Conservation (phyloP, 2,888 invertebrate species). For the Nipponacmea schrenckii region DNA sequence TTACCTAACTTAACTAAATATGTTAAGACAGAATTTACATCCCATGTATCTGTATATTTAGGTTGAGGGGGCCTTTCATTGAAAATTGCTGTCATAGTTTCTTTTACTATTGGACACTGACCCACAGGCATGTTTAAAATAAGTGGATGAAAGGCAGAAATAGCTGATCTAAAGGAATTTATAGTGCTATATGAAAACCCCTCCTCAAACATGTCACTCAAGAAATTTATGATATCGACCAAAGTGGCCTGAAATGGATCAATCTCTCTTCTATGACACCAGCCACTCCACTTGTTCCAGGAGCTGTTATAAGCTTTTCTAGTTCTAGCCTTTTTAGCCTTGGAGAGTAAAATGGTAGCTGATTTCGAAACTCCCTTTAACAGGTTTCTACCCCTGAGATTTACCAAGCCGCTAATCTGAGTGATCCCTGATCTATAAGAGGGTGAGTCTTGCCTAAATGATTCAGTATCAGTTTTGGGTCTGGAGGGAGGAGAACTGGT, state of each 20-base stretch:
- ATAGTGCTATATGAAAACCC: too few relatives aligned
- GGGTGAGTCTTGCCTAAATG: slow-evolving; percentile 13
- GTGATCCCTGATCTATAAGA: background rate
- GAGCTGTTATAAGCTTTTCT: slow-evolving; percentile 19
- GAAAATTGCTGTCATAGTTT: slow-evolving; percentile 19
- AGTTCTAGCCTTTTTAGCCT: slow-evolving; percentile 9
- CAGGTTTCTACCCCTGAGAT: slow-evolving; percentile 13
- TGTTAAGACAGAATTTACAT: slow-evolving; percentile 13
- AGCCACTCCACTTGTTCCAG: too few relatives aligned
- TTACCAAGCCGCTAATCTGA: slow-evolving; percentile 17
- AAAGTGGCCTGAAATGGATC: too few relatives aligned
- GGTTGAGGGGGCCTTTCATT: slow-evolving; percentile 19
- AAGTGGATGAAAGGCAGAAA: slow-evolving; percentile 14
- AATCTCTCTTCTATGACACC: too few relatives aligned
- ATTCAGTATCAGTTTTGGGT: background rate
- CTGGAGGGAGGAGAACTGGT: slow-evolving; percentile 17
- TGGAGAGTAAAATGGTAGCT: slow-evolving; percentile 17
- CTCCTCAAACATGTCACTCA: too few relatives aligned
- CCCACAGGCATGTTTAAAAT: slow-evolving; percentile 13
- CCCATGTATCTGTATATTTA: slow-evolving; percentile 22
- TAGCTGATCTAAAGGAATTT: too few relatives aligned
- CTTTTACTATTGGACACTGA: slow-evolving; percentile 6
- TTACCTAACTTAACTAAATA: slow-evolving; percentile 2
- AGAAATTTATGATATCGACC: too few relatives aligned
- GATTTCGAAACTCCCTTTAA: slow-evolving; percentile 15